Conservation (phyloP, 2,113 vertebrate species). For the Poeciliopsis retropinna region DNA sequence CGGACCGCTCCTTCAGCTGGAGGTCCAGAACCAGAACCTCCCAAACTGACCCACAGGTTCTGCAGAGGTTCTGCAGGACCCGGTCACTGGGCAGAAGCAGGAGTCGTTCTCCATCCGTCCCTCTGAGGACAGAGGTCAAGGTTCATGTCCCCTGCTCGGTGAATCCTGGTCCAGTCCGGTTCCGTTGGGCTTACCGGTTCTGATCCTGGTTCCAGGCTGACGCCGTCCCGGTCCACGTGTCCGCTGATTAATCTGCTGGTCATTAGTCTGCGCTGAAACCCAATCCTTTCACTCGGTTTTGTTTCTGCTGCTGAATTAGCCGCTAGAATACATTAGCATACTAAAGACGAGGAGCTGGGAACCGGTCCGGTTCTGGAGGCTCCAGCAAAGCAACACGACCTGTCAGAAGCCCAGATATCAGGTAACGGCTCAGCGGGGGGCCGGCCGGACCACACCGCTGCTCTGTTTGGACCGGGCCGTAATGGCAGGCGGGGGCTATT, state of each 20-base stretch:
- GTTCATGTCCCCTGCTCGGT: too few species aligned
- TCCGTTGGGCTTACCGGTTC: too few species aligned
- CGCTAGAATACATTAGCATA: slow-evolving; percentile 75
- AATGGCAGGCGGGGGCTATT: slow-evolving; percentile 69
- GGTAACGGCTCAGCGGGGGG: not conserved
- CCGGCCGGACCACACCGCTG: not conserved
- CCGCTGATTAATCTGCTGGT: slow-evolving; percentile 65
- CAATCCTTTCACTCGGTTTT: slow-evolving; percentile 51
- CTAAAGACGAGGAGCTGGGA: slow-evolving; percentile 48
- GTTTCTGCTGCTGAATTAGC: slow-evolving; percentile 62
- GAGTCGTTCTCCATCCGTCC: too few species aligned
- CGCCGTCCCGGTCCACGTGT: slow-evolving; percentile 48
- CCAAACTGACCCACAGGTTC: too few species aligned
- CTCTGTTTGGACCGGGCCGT: slow-evolving; percentile 40
- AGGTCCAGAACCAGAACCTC: too few species aligned
- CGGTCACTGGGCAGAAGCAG: too few species aligned
- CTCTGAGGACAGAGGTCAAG: too few species aligned
- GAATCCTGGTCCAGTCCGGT: not conserved
- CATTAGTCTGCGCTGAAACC: slow-evolving; percentile 63
- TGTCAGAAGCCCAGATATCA: not conserved
- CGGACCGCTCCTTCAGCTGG: too few species aligned
- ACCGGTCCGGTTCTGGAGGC: not conserved
- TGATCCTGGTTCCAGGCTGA: not conserved
- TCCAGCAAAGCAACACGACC: not conserved
- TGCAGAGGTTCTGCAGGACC: too few species aligned